Conservation (phyloP, 30 jellyfish, hydroid and myxozoan species). For the Phacellophora camtschatica region DNA sequence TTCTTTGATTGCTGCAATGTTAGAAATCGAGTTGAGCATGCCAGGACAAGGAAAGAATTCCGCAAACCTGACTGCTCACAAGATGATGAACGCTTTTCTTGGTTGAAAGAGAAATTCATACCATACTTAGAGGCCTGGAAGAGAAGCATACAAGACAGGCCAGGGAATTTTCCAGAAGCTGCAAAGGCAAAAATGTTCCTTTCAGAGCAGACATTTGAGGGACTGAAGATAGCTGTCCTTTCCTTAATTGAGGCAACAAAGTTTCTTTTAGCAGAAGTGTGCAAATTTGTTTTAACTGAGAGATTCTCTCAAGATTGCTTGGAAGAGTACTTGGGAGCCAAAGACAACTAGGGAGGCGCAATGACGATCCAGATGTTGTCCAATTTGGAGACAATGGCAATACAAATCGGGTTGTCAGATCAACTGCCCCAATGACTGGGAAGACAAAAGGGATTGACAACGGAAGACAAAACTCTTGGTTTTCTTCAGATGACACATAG, state of each 20-base stretch:
- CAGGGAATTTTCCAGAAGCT: conserved; percentile 39
- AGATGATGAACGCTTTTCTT: conserved; percentile 54
- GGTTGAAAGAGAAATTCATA: conserved; percentile 37
- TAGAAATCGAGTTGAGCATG: conserved; percentile 17
- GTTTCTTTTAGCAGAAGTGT: conserved; percentile 56
- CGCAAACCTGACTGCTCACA: conserved; percentile 28
- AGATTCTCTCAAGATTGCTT: conserved; percentile 49
- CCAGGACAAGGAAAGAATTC: conserved; percentile 19
- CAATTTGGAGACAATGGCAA: conserved; percentile 62
- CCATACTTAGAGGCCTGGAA: conserved; percentile 39
- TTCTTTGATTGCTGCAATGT: conserved; percentile 45
- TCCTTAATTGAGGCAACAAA: conserved; percentile 53
- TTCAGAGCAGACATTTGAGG: conserved; percentile 60
- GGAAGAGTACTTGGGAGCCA: conserved; percentile 72
- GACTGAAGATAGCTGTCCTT: conserved; percentile 19
- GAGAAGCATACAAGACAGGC: conserved; percentile 28
- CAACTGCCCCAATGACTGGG: conserved; percentile 68
- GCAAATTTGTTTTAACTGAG: conserved; percentile 41
- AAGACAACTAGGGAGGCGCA: conserved; percentile 63
- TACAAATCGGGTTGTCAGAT: conserved; percentile 59
- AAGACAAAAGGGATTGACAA: conserved; percentile 45
- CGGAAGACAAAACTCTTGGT: conserved; percentile 44
- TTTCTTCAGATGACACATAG: conserved; percentile 46
- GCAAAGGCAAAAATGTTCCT: conserved; percentile 56
- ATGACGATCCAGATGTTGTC: conserved; percentile 56